Evolutionary conservation across 92 coral and sea anemone genomes (phyloP).

Genomic region (Porites lobata): DNA sequence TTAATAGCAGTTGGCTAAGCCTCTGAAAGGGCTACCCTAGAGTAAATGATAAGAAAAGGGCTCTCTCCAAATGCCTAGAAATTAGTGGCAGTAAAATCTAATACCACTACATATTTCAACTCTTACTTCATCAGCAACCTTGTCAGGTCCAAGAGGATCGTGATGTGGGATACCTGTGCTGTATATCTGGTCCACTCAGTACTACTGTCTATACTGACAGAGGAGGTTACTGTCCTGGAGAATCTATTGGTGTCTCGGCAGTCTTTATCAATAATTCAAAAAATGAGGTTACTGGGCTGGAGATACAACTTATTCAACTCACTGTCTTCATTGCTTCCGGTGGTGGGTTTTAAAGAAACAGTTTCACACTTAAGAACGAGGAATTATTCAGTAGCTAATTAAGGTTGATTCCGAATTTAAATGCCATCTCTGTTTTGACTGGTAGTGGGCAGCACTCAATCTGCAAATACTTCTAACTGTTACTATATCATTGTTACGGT

Average conservation of each 20-base stretch:
- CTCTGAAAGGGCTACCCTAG: no score
- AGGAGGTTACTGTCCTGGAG: constrained; percentile 96
- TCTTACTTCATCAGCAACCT: constrained; percentile 62
- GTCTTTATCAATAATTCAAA: constrained; percentile 82
- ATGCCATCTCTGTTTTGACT: no score
- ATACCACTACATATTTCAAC: not conserved
- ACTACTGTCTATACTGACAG: constrained; percentile 82
- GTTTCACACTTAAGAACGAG: not conserved
- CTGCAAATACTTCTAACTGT: no score
- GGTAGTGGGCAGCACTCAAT: no score
- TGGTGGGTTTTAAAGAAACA: constrained; percentile 1
- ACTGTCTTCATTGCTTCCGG: constrained; percentile 27
- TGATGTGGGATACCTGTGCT: constrained; percentile 78
- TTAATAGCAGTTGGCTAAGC: no score
- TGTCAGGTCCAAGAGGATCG: constrained; percentile 49
- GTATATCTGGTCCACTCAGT: constrained; percentile 75
- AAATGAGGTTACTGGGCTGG: constrained; percentile 69
- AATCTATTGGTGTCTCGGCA: constrained; percentile 82
- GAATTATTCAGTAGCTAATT: no score
- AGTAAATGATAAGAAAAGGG: no score
- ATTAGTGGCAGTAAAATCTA: not conserved
- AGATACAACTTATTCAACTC: constrained; percentile 71
- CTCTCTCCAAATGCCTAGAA: no score
- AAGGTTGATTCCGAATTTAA: no score
- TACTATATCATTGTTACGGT: no score